Conservation (phyloP, 1,140 invertebrate species). For the Acromyrmex echinatior region DNA sequence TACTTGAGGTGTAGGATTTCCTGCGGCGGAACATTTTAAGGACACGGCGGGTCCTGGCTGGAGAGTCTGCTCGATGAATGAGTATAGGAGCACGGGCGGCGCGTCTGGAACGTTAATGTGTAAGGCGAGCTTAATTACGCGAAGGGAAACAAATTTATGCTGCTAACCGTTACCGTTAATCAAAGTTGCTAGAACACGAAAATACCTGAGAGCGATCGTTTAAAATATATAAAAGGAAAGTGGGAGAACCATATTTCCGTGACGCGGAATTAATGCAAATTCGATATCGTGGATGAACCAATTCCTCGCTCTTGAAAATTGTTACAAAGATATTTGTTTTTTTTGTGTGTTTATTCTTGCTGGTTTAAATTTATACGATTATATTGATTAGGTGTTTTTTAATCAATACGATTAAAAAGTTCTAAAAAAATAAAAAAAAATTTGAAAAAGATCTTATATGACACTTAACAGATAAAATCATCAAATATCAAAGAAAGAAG, state of each 20-base stretch:
- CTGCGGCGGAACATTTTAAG: conserved; percentile 94
- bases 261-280: conserved; percentile 39
- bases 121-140: conserved; percentile 58
- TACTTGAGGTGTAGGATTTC: conserved; percentile 94
- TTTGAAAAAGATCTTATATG: too few species aligned
- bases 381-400: too few species aligned
- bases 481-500: too few species aligned
- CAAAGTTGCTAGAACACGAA: conserved; percentile 35
- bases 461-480: too few species aligned
- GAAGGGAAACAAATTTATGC: conserved; percentile 37
- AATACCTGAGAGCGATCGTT: conserved; percentile 28
- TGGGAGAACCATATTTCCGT: not conserved
- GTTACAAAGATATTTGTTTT: not conserved
- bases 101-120: conserved; percentile 89
- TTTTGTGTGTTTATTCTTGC: too few species aligned
- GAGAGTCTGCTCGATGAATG: conserved; percentile 94
- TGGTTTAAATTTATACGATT: too few species aligned
- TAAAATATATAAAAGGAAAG: not conserved
- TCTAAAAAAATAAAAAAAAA: too few species aligned
- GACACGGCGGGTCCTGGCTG: conserved; percentile 94
- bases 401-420: too few species aligned
- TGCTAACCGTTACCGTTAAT: conserved; percentile 45
- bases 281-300: conserved; percentile 28
- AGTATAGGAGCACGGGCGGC: conserved; percentile 93
- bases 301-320: conserved; percentile 9